Percentiles rank a stretch among this genome's conserved stretches.
Conservation (phyloP, 2,113 vertebrate species). For the Rutilus rutilus region DNA sequence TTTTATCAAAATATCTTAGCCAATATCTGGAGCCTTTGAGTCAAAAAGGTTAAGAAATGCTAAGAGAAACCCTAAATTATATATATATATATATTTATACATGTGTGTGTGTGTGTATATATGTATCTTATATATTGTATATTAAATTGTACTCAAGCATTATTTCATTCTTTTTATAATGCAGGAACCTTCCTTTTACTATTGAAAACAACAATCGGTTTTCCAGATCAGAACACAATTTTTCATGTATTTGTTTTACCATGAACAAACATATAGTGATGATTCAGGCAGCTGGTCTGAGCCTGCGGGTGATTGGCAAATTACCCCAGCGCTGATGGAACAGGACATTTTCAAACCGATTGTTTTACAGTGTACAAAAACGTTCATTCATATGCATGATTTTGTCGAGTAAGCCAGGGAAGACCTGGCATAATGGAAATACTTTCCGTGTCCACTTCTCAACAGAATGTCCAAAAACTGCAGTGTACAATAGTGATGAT, state of each 20-base stretch:
- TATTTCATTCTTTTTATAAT: neutral
- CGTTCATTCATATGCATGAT: neutral
- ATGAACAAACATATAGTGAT: neutral
- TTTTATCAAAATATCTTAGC: no score
- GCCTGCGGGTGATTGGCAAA: constrained; percentile 8
- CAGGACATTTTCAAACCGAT: neutral
- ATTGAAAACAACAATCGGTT: neutral
- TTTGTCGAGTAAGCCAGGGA: neutral
- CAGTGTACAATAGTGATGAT: neutral
- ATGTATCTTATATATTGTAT: neutral
- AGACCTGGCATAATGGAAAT: neutral
- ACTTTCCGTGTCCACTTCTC: neutral
- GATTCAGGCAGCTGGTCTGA: neutral
- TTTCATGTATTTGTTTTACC: neutral
- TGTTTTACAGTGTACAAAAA: constrained; percentile 8
- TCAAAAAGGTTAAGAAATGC: no score
- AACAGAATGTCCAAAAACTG: neutral
- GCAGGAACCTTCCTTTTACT: neutral
- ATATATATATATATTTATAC: no score
- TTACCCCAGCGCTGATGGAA: constrained; percentile 12
- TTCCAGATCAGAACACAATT: neutral
- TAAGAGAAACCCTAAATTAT: no score
- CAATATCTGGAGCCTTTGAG: no score
- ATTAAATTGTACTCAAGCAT: neutral
- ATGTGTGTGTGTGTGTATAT: no score